phyloP scores from a whole-genome alignment of 2,888 invertebrate genomes.

The Cactoblastis cactorum region DNA sequence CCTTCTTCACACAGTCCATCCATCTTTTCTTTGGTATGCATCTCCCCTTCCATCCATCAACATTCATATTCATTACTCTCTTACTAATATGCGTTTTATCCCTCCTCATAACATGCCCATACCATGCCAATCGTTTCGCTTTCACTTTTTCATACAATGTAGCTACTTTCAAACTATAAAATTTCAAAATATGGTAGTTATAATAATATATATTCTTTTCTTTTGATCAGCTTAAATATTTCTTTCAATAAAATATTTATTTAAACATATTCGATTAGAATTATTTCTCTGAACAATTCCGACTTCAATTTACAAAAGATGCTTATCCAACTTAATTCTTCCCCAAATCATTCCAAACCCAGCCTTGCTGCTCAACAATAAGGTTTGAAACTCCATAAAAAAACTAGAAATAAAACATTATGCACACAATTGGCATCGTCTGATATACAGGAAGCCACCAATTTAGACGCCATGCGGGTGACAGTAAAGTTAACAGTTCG shows the following conservation, averaged over 20 bases:
- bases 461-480: constrained; percentile 3
- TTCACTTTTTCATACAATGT: too few relatives aligned
- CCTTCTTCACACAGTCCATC: too few relatives aligned
- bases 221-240: not conserved
- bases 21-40: too few relatives aligned
- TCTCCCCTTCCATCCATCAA: too few relatives aligned
- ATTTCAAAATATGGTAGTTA: too few relatives aligned
- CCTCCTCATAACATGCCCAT: too few relatives aligned
- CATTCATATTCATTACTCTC: too few relatives aligned
- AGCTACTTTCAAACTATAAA: too few relatives aligned
- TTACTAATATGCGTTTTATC: too few relatives aligned
- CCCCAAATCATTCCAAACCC: not conserved
- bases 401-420: not conserved
- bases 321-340: constrained; percentile 6
- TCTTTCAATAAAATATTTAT: not conserved
- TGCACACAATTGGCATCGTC: constrained; percentile 8
- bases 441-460: constrained; percentile 1
- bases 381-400: not conserved
- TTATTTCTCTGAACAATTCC: constrained; percentile 6
- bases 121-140: too few relatives aligned
- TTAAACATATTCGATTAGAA: not conserved
- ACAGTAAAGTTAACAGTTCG: constrained; percentile 7
- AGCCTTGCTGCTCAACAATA: not conserved
- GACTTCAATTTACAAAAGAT: not conserved
- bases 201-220: too few relatives aligned